A percentile compares a stretch with the other conserved stretches of the same genome.
phyloP scores from a whole-genome alignment of 2,113 vertebrate species.

The Pangasianodon hypophthalmus region DNA sequence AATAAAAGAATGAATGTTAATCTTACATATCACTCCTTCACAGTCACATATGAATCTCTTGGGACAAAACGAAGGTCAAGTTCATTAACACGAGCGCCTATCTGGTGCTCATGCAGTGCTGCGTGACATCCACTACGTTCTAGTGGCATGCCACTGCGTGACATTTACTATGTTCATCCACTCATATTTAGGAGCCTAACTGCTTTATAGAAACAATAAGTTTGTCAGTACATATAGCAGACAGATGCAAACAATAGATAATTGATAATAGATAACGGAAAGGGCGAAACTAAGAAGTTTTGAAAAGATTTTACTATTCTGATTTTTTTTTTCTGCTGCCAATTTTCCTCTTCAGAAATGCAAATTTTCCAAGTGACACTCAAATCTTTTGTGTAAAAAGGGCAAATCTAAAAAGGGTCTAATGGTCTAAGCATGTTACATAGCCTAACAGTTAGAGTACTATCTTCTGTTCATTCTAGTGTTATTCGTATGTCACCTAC shows the following conservation, averaged over 20 bases:
- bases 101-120: neutral
- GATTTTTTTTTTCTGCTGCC: neutral
- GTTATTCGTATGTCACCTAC: neutral
- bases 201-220: neutral
- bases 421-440: neutral
- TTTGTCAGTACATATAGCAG: neutral
- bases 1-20: neutral
- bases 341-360: neutral
- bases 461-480: neutral
- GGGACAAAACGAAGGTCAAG: neutral
- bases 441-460: neutral
- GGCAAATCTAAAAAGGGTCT: neutral
- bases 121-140: too few relatives aligned
- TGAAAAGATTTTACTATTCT: neutral
- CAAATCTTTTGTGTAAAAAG: neutral
- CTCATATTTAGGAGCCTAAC: neutral
- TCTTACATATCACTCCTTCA: neutral
- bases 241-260: too few relatives aligned
- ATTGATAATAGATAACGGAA: neutral
- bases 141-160: too few relatives aligned
- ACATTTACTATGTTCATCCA: neutral
- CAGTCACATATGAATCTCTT: neutral
- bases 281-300: too few relatives aligned
- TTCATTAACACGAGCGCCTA: neutral
- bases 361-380: neutral